Evolutionary conservation across 2,888 invertebrate genomes (phyloP).

Genomic region (Ischnus inquisitorius): DNA sequence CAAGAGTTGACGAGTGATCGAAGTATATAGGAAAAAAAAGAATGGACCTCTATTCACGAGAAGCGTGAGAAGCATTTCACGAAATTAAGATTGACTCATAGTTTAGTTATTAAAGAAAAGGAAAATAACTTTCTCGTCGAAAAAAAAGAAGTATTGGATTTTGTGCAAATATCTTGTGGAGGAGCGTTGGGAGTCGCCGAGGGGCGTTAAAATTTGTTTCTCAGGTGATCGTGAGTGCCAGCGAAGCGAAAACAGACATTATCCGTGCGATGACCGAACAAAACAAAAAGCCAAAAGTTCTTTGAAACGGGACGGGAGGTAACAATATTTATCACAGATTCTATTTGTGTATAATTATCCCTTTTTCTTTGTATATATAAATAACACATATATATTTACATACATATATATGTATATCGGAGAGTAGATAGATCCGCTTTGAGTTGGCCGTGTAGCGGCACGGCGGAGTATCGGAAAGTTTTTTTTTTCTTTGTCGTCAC

Average conservation of each 20-base stretch:
- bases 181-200: not conserved
- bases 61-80: conserved; percentile 54
- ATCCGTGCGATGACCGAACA: conserved; percentile 40
- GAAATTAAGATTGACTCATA: not conserved
- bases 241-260: conserved; percentile 22
- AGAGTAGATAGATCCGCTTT: conserved; percentile 57
- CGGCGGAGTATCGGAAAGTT: conserved; percentile 21
- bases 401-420: conserved; percentile 33
- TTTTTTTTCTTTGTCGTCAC: conserved; percentile 48
- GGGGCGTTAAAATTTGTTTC: conserved; percentile 46
- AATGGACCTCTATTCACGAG: conserved; percentile 27
- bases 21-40: conserved; percentile 34
- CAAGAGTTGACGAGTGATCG: conserved; percentile 3
- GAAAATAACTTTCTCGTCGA: conserved; percentile 1
- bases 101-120: not conserved
- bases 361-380: conserved; percentile 20
- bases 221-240: conserved; percentile 49
- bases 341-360: conserved; percentile 41
- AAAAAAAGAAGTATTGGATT: not conserved
- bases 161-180: not conserved
- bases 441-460: conserved; percentile 62
- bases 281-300: not conserved
- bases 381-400: conserved; percentile 17
- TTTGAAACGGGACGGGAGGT: conserved; percentile 52
- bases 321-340: conserved; percentile 57